These are phyloP conservation scores for Halcyon leucocephala DNA, from an alignment of 2,797 vertebrate species.

Conservation along the genomic window DNA sequence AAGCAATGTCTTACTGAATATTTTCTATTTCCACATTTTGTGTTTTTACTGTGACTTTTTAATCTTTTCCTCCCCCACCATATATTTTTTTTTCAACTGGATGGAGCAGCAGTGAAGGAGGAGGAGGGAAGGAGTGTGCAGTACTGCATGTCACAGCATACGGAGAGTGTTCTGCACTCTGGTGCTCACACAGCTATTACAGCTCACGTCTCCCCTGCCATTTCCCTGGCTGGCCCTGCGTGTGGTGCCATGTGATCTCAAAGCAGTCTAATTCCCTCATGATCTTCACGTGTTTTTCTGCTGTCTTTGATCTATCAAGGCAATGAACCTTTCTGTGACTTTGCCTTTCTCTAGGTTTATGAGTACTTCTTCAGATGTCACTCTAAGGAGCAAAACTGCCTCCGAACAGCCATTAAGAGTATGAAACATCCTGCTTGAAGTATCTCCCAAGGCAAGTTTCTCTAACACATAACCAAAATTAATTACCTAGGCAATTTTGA, in stretches of 20 bases:
- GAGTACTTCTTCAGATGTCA: not conserved
- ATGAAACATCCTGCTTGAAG: not conserved
- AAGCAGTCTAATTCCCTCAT: slow-evolving; percentile 16
- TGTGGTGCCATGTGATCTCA: not conserved
- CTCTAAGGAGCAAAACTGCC: not conserved
- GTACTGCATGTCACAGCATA: not conserved
- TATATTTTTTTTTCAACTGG: not conserved
- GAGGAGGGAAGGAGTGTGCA: not conserved
- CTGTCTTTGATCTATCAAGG: not conserved
- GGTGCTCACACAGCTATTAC: not conserved
- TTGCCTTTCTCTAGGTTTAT: not conserved
- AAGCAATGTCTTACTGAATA: not conserved
- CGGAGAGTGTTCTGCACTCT: fast-evolving
- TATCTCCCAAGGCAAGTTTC: not conserved
- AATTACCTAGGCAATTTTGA: not conserved
- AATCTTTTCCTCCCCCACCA: not conserved
- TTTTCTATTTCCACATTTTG: not conserved
- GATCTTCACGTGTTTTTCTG: slow-evolving; percentile 15
- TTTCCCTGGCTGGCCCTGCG: not conserved
- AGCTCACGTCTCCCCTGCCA: not conserved
- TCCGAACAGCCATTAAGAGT: not conserved
- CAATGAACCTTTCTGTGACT: not conserved
- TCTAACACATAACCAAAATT: not conserved
- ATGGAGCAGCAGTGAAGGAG: not conserved
- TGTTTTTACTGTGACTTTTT: not conserved